Base-by-base conservation (phyloP, 2,888 invertebrate genomes). In the Ichneumoninae sp. region DNA sequence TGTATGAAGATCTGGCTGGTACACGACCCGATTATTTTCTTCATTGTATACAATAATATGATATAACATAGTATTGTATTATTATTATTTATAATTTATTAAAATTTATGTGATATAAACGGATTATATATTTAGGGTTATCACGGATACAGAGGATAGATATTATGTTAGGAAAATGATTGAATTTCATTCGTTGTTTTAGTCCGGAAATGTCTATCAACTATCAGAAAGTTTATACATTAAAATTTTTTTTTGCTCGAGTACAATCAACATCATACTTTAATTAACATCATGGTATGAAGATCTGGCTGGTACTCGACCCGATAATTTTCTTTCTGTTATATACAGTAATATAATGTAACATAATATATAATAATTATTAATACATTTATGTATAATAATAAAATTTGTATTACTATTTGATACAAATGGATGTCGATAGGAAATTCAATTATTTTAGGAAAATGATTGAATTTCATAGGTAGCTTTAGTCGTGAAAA, bases 221-320 rank as follows among this genome's bases (percentile, higher is more conserved):
- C 10, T 13, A 33, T 1, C 60, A 19, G 44, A 62, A 33, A 26
- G 47, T 60, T 50, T 16, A 8, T 40, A 13, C 16, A 44, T 26
- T 8, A 26, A 2, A 8, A 26, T 16, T 6, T 33, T 6, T 6
- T 6, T 65, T 26, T 22, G 50, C 47, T 33, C 7, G 22, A 65
- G 50, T 52, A 65, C 65, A 52, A 75, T 65, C 50, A 50, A 36
- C 75, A 52, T 50, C 33, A 16, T 62, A 52, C 3, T 65, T 50
- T 75, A 52, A 75, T 75, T 65, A 65, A 16, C 60, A 50, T 74
- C 62, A 60, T n/a, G 13, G 10, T 26, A 57, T 13, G 13, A 57
- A n/a, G 57, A 26, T 57, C 57, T 54, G 40, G 33, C 54, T 19
- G 36, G 26, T 57, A 5, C 7, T 72, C 44, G 16, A 16, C 26